phyloP scores from a whole-genome alignment of 2,113 vertebrate genomes.

The Agelaius tricolor region DNA sequence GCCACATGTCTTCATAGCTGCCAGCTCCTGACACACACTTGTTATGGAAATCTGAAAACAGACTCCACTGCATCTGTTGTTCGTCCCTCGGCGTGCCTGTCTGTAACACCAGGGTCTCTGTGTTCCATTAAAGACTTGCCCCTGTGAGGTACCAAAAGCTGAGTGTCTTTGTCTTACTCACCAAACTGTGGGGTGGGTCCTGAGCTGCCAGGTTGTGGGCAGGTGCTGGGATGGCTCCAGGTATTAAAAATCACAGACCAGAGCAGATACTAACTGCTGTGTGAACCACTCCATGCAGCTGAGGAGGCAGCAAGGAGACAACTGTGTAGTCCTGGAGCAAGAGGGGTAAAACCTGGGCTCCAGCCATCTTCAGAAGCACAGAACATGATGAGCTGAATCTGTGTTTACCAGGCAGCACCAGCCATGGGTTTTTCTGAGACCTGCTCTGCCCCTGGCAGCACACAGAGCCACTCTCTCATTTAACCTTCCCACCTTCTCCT shows the following conservation, averaged over 20 bases:
- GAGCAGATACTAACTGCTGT: neutral
- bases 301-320: neutral
- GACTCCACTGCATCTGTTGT: conserved; percentile 63
- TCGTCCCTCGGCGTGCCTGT: conserved; percentile 37
- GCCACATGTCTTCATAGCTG: conserved; percentile 64
- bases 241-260: neutral
- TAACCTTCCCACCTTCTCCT: conserved; percentile 25
- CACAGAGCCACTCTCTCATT: neutral
- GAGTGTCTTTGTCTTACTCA: conserved; percentile 9
- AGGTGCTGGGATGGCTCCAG: neutral
- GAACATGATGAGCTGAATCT: neutral
- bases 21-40: conserved; percentile 66
- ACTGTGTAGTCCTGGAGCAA: neutral
- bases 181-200: neutral
- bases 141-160: conserved; percentile 27
- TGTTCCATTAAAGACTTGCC: conserved; percentile 57
- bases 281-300: neutral
- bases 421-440: neutral
- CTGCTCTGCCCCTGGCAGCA: neutral
- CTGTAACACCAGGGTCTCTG: conserved; percentile 41
- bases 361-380: neutral
- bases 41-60: conserved; percentile 65
- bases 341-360: neutral
- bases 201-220: neutral
- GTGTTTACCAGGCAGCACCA: neutral